Evolutionary conservation across 2,888 invertebrate genomes (phyloP), one percentile per base, ranked within the genome.

Genomic region (Drosophila kuntzei): DNA sequence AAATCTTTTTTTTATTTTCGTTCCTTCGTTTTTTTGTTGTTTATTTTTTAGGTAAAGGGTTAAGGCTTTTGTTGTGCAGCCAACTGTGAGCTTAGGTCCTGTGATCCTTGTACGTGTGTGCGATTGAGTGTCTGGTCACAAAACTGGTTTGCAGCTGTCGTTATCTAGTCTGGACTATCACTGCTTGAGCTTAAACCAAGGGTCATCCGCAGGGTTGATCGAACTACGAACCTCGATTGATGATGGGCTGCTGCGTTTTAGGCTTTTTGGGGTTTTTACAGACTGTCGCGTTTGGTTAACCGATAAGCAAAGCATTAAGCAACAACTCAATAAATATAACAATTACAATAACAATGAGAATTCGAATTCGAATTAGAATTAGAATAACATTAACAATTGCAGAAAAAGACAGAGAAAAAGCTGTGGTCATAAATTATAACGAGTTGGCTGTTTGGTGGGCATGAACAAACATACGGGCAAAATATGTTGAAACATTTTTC

Each of bases 31-130:
- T n/a, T n/a, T n/a, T n/a, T n/a, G n/a, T n/a, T n/a, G n/a, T n/a
- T n/a, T n/a, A n/a, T n/a, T 47, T 41, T 41, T 22, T 59, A 53
- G 58, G 41, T 29, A 74, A 82, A 82, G 85, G 82, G 82, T 82
- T 85, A 82, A 65, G 73, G 74, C 77, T 75, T 79, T 85, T 75
- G 75, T 80, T 83, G 85, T 80, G 78, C 83, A 83, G 25, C 74
- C 70, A 77, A 83, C 80, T 85, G 85, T 79, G 69, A 53, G 74
- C 72, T 2, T 27, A 81, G 81, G 79, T 82, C 82, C 82, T 78
- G 59, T 75, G 53, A 51, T 71, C 65, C 67, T 51, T 51, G 14
- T 43, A 41, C 36, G 43, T 27, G 41, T 43, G 39, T 36, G 27
- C 50, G 55, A 32, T 39, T 49, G 50, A 37, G 14, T 20, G 58